Conservation (phyloP, 2,113 vertebrate species). For the Dromaius novaehollandiae region DNA sequence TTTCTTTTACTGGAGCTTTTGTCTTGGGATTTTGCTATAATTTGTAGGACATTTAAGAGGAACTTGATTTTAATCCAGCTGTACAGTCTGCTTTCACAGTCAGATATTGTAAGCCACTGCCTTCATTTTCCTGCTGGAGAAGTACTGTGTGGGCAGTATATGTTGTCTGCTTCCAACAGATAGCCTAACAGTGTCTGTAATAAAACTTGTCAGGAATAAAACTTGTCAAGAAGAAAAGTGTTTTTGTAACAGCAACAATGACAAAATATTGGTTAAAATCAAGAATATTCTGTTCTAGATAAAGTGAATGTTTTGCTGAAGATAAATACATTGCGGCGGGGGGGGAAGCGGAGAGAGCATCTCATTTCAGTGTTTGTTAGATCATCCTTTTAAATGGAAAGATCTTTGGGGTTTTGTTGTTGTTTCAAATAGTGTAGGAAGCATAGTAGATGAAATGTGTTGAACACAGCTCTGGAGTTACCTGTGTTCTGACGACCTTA, state of each 20-base stretch:
- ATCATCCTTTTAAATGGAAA: background rate
- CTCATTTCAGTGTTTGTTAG: background rate
- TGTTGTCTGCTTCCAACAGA: background rate
- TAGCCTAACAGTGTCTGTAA: background rate
- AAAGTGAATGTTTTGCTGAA: background rate
- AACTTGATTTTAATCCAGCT: background rate
- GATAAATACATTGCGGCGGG: background rate
- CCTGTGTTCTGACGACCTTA: background rate
- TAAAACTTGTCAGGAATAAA: background rate
- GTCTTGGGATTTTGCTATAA: background rate
- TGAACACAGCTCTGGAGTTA: background rate
- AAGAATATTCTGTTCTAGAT: background rate
- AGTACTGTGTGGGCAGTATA: background rate
- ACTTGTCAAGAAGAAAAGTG: background rate
- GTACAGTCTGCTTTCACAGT: background rate
- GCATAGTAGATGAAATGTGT: background rate
- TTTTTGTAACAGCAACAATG: background rate
- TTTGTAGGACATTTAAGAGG: background rate
- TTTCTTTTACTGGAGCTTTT: background rate
- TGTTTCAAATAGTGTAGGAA: background rate
- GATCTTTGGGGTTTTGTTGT: background rate
- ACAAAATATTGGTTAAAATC: background rate
- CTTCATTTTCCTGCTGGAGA: background rate
- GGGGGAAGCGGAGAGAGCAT: background rate
- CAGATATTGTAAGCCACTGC: background rate